These are phyloP conservation scores for Calyptomena viridis DNA, from an alignment of 2,113 vertebrate genomes.

Conservation along the genomic window DNA sequence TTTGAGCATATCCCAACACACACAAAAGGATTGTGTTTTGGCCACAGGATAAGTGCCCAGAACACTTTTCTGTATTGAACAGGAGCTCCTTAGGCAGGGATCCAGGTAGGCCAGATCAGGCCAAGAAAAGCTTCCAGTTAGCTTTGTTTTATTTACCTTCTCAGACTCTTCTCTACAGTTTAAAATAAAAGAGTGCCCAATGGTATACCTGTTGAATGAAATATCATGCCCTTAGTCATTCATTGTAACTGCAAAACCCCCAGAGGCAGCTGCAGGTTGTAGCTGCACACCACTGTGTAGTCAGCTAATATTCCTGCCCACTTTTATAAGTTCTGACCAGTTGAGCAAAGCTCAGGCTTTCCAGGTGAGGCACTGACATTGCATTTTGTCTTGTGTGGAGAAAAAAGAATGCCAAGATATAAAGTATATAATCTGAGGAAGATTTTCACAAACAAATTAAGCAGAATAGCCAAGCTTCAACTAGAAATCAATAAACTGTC, in stretches of 20 bases:
- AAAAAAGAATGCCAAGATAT: background rate
- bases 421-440: accelerated
- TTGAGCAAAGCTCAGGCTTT: background rate
- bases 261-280: background rate
- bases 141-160: background rate
- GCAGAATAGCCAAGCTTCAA: background rate
- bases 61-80: background rate
- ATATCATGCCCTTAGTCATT: background rate
- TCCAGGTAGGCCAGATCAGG: background rate
- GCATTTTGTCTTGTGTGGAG: background rate
- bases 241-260: background rate
- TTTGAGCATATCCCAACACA: background rate
- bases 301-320: background rate
- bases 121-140: background rate
- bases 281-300: background rate
- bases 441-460: background rate
- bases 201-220: background rate
- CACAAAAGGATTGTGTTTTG: background rate
- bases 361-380: background rate
- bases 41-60: background rate
- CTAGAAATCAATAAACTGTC: background rate
- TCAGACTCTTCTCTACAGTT: background rate
- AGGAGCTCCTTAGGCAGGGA: background rate
- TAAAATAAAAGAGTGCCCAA: background rate
- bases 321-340: background rate